Conservation (phyloP, 1,140 invertebrate species). For the Drosophila murphyi region DNA sequence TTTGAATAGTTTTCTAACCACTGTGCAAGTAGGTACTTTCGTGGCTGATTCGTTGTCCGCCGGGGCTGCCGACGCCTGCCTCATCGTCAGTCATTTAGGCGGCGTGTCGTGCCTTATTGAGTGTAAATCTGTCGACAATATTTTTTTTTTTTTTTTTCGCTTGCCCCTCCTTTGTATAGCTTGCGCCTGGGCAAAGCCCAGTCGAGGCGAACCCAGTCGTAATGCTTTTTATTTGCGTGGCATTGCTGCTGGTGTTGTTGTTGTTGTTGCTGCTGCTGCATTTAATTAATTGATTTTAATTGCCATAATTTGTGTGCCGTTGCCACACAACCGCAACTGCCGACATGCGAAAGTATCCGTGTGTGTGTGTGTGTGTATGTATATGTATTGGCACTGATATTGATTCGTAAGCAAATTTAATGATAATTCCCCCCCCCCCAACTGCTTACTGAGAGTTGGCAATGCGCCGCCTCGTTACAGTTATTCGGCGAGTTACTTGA, state of each 20-base stretch:
- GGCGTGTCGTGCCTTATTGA: slow-evolving; percentile 81
- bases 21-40: slow-evolving; percentile 31
- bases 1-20: slow-evolving; percentile 12
- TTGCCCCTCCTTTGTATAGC: slow-evolving; percentile 35
- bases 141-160: slow-evolving; percentile 50
- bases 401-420: slow-evolving; percentile 82
- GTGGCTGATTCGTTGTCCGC: slow-evolving; percentile 28
- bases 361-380: slow-evolving; percentile 23
- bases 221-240: slow-evolving; percentile 51
- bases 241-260: slow-evolving; percentile 50
- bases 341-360: slow-evolving; percentile 59
- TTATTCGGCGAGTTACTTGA: slow-evolving; percentile 77
- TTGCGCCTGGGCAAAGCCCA: slow-evolving; percentile 27
- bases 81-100: slow-evolving; percentile 79
- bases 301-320: slow-evolving; percentile 82
- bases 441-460: neutral
- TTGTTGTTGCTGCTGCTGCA: slow-evolving; percentile 57
- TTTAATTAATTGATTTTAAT: slow-evolving; percentile 84
- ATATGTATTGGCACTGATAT: slow-evolving; percentile 70
- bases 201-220: slow-evolving; percentile 23
- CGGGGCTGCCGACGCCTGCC: slow-evolving; percentile 45
- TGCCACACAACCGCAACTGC: slow-evolving; percentile 79
- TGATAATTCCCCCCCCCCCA: slow-evolving; percentile 61
- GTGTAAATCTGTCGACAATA: slow-evolving; percentile 82
- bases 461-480: slow-evolving; percentile 68